Base-by-base conservation (phyloP, 2,888 invertebrate species). In the Octonoba sinensis region DNA sequence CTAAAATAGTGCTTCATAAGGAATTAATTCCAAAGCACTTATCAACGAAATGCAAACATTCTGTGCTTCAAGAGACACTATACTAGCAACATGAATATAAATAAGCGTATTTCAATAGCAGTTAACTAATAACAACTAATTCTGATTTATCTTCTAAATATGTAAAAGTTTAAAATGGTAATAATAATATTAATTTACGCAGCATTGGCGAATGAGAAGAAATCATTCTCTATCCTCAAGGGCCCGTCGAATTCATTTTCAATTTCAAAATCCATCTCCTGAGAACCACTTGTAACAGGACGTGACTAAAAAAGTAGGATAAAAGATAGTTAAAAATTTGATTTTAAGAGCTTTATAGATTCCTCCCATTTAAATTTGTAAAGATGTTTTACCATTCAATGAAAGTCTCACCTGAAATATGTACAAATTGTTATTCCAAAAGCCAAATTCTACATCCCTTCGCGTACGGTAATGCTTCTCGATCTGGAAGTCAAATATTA, bases 241-340 rank as follows among this genome's bases (percentile, higher is more conserved):
- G 78, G 22, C 0, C 54, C 59, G 87, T 95, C 95, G 86, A 93
- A 89, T 88, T 96, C 96, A 86, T 95, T 95, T 3, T 91, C 89
- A 36, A 96, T 87, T 86, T 96, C 95, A 86, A 93, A 93, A 75
- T 95, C 93, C 0, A 92, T 92, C 92, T 86, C 86, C 0, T 91
- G 88, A 84, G 93, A 92, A 46, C 93, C 87, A 0, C 93, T 92
- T 0, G 95, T 95, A 70, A 95, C 92, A 0, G 94, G 93, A 6
- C 95, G 91, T 0, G 93, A 93, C 83, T 82, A 24, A 44, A 22
- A 59, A 44, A 49, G 12, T 47, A 47, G 11, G n/a, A n/a, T n/a
- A n/a, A n/a, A n/a, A n/a, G n/a, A n/a, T n/a, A n/a, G n/a, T n/a
- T n/a, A n/a, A n/a, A n/a, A n/a, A n/a, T n/a, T n/a, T n/a, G n/a